Conservation (phyloP, 1,140 invertebrate species). For the Muscidifurax raptorellus region DNA sequence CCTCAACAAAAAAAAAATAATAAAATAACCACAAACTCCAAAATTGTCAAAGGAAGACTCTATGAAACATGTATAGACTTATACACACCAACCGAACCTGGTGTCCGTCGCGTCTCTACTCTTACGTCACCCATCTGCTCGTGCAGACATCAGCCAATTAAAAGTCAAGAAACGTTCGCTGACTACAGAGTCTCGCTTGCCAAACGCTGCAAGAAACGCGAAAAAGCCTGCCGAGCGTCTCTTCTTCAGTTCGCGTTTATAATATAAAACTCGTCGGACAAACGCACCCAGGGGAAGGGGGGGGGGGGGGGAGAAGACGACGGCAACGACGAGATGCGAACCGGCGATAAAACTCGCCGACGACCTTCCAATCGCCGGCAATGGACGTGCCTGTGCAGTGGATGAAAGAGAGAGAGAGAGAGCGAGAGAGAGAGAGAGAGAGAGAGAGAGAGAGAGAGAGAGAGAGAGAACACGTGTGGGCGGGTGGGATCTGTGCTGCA, state of each 20-base stretch:
- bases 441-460: constrained; percentile 49
- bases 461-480: constrained; percentile 67
- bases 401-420: constrained; percentile 43
- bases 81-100: background rate
- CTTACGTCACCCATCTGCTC: background rate
- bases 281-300: background rate
- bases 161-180: background rate
- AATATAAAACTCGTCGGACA: background rate
- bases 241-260: background rate
- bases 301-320: background rate
- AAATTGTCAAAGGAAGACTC: background rate
- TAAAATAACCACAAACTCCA: background rate
- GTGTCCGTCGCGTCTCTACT: background rate
- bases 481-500: constrained; percentile 67
- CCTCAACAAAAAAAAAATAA: too few relatives aligned
- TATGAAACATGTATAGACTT: background rate
- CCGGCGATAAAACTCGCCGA: constrained; percentile 51
- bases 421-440: constrained; percentile 62
- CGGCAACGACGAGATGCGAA: background rate
- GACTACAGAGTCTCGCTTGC: background rate
- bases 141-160: background rate
- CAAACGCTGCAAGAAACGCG: background rate
- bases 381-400: constrained; percentile 58
- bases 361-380: constrained; percentile 67
- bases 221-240: background rate